These are phyloP conservation scores for Drosophila bocqueti DNA, from an alignment of 1,140 invertebrate genomes.

Conservation along the genomic window DNA sequence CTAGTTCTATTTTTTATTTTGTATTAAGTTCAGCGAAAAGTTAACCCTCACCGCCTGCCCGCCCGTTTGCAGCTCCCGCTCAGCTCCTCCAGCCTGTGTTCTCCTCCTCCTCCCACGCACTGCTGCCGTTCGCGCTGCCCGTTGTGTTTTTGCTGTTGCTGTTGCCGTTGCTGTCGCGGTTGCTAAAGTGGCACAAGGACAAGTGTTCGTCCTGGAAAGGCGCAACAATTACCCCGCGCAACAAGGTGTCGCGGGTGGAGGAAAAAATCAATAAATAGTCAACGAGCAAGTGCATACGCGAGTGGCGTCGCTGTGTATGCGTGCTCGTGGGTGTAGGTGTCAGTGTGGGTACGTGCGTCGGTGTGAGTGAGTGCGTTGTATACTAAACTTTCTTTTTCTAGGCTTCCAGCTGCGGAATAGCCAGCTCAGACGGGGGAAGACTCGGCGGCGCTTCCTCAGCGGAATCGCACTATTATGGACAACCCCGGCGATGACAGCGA, in stretches of 20 bases:
- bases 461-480: constrained; percentile 62
- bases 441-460: constrained; percentile 1
- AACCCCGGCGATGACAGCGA: constrained; percentile 77
- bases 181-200: constrained; percentile 69
- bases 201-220: constrained; percentile 64
- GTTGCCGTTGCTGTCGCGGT: constrained; percentile 39
- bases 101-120: constrained; percentile 22
- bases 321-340: constrained; percentile 24
- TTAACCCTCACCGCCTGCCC: background rate
- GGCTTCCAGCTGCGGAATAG: constrained; percentile 42
- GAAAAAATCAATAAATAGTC: constrained; percentile 75
- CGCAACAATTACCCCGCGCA: constrained; percentile 74
- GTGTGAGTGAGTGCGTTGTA: constrained; percentile 53
- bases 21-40: constrained; percentile 21
- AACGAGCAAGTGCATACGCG: constrained; percentile 54
- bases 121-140: constrained; percentile 17
- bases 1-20: constrained; percentile 25
- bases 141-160: constrained; percentile 29
- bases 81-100: constrained; percentile 7
- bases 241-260: constrained; percentile 58
- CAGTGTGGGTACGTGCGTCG: constrained; percentile 15
- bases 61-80: background rate
- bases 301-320: constrained; percentile 33
- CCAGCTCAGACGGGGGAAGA: constrained; percentile 42
- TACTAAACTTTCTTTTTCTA: constrained; percentile 83